Base-by-base conservation (phyloP, 1,140 invertebrate species). In the Drosophila santomea region DNA sequence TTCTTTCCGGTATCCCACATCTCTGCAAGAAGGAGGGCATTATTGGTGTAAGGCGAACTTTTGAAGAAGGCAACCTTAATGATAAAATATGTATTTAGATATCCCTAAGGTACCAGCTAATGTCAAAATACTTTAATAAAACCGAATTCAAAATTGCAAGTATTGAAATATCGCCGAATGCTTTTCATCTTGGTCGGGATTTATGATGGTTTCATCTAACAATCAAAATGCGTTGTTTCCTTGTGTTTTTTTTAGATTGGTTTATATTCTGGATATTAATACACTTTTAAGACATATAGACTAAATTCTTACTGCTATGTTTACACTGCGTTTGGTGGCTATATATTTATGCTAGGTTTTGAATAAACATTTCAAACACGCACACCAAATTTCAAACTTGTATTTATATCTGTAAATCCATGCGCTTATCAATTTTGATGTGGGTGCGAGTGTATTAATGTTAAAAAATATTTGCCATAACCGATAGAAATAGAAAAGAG, bases 101-200 rank as follows among this genome's bases (percentile, higher is more conserved):
- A 64, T 52, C 17, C 43, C 50, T 88, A 85, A 88, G 79, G 25
- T 88, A 86, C 48, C 74, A 78, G 61, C 58, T 82, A 86, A 75
- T 75, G 69, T 85, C 74, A 69, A 77, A 69, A 73, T 83, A 88
- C 58, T 67, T 73, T 73, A 88, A 88, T 89, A 88, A 88, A 88
- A 61, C 69, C 54, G 73, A 80, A 84, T 89, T 84, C 48, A 80
- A 89, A 89, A 89, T 88, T 69, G 83, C 67, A 89, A 77, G 58
- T 64, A 73, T 56, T 78, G 58, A 72, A 78, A 15, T 25, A 35
- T 51, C 8, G n/a, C 12, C 4, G 36, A 14, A 2, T 32, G 17
- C 2, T 17, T 32, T 41, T 8, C 5, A 32, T n/a, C n/a, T 15
- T 17, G 6, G 4, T 32, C 17, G 39, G 11, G 10, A 5, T 44